phyloP scores from a whole-genome alignment of 2,888 invertebrate species.

The Stenodera caucasica region DNA sequence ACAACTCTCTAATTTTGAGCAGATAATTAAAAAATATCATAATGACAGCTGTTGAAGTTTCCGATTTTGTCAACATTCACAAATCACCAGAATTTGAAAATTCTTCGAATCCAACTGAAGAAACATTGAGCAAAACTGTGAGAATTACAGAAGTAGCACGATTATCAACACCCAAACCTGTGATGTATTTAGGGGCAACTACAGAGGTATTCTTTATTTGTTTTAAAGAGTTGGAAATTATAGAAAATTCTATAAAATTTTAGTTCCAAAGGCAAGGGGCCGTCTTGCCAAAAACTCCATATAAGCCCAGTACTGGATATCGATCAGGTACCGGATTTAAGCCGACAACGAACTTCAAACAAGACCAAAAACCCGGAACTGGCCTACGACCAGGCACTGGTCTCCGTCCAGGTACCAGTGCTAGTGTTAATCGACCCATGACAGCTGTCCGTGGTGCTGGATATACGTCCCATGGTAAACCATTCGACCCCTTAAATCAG shows the following conservation, averaged over 20 bases:
- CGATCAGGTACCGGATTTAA: slow-evolving; percentile 46
- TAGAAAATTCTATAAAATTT: too few species aligned
- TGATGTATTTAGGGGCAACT: slow-evolving; percentile 61
- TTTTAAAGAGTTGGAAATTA: too few species aligned
- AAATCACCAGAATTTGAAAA: slow-evolving; percentile 17
- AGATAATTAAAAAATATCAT: background rate
- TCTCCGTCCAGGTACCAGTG: slow-evolving; percentile 51
- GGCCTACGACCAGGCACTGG: slow-evolving; percentile 52
- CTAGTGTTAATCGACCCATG: slow-evolving; percentile 73
- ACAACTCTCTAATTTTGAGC: background rate
- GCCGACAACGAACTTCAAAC: slow-evolving; percentile 44
- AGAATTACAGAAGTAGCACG: slow-evolving; percentile 38
- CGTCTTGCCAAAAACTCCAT: slow-evolving; percentile 42
- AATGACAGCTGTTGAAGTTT: slow-evolving; percentile 19
- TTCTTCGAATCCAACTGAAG: slow-evolving; percentile 34
- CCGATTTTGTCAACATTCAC: slow-evolving; percentile 17
- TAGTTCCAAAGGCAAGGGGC: slow-evolving; percentile 44
- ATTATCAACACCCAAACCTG: slow-evolving; percentile 56
- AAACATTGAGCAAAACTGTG: slow-evolving; percentile 28
- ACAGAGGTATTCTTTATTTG: slow-evolving; percentile 59
- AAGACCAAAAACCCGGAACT: slow-evolving; percentile 36
- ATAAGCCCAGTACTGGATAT: slow-evolving; percentile 42
- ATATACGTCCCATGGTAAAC: slow-evolving; percentile 77
- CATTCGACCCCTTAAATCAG: slow-evolving; percentile 79
- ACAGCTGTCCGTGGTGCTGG: slow-evolving; percentile 97